Percentiles rank a stretch among this genome's conserved stretches.
These are phyloP conservation scores for Conger conger DNA, from an alignment of 2,113 vertebrate species.

Conservation along the genomic window DNA sequence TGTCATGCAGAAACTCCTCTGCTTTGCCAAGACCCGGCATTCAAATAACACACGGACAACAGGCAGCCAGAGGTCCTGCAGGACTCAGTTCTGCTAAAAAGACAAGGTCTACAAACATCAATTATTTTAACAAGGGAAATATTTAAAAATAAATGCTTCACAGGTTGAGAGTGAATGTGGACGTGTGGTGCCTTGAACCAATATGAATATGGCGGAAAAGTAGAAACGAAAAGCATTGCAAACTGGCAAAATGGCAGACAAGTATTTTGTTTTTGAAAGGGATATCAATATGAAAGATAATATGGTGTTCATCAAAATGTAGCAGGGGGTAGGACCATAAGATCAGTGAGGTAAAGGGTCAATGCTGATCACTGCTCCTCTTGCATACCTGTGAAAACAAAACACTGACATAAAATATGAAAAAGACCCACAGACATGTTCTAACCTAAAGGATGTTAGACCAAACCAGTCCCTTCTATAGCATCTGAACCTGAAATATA, in stretches of 20 bases:
- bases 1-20: conserved; percentile 30
- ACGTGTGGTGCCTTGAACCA: neutral
- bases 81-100: conserved; percentile 14
- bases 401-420: no score
- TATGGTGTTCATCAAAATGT: neutral
- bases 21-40: conserved; percentile 13
- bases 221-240: conserved; percentile 33
- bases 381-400: no score
- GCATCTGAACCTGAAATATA: no score
- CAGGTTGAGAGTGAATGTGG: conserved; percentile 14
- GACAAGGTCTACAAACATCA: conserved; percentile 40
- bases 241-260: neutral
- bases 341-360: no score
- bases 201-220: neutral
- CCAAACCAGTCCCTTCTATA: no score
- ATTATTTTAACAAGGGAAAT: conserved; percentile 64
- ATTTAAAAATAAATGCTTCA: conserved; percentile 61
- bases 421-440: no score
- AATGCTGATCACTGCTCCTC: no score
- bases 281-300: neutral
- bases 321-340: no score
- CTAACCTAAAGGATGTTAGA: no score
- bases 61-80: conserved; percentile 21
- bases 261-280: neutral
- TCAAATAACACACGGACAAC: conserved; percentile 33